A percentile compares a stretch with the other conserved stretches of the same genome.
Evolutionary conservation across 2,888 invertebrate genomes (phyloP).

Genomic region (Megamerina dolium): DNA sequence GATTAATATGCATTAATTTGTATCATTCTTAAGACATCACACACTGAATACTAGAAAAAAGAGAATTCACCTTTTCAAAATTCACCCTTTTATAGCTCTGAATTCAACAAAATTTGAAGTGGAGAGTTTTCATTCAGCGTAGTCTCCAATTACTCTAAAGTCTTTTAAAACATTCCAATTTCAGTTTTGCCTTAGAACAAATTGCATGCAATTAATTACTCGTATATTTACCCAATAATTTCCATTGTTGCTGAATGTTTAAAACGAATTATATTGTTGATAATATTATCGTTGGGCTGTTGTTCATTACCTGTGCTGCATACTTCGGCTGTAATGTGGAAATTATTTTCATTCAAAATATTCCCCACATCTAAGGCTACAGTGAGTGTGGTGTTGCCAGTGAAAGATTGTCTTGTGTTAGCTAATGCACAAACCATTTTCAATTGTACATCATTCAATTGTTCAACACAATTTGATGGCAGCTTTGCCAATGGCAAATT

Average conservation of each 20-base stretch:
- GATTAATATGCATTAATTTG: no score
- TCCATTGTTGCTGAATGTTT: neutral
- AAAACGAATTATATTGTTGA: constrained; percentile 1
- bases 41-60: no score
- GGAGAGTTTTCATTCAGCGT: no score
- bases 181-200: no score
- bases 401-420: constrained; percentile 18
- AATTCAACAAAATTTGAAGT: no score
- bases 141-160: no score
- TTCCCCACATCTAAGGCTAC: constrained; percentile 8
- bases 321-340: constrained; percentile 5
- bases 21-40: no score
- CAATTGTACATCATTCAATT: constrained; percentile 4
- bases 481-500: constrained; percentile 21
- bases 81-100: no score
- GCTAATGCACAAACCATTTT: constrained; percentile 18
- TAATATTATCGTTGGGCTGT: constrained; percentile 1
- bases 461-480: constrained; percentile 22
- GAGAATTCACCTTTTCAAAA: no score
- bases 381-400: neutral
- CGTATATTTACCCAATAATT: constrained; percentile 7
- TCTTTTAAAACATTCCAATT: no score
- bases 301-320: constrained; percentile 7
- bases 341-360: no score
- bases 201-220: no score